These are phyloP conservation scores for Megalops atlanticus DNA, from an alignment of 2,113 vertebrate species.

Conservation along the genomic window DNA sequence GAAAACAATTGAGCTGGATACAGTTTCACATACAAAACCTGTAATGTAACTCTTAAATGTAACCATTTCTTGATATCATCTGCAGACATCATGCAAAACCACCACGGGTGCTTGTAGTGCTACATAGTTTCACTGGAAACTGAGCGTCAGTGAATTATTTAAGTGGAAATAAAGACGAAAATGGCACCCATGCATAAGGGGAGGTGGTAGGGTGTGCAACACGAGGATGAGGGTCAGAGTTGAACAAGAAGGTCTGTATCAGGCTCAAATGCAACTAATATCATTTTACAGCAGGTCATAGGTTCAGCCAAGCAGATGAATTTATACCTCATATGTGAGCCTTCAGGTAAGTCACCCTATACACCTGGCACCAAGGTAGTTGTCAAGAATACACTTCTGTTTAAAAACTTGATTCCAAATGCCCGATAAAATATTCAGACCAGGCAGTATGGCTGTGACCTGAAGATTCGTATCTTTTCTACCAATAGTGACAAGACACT, in stretches of 20 bases:
- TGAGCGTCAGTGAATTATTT: not conserved
- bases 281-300: not conserved
- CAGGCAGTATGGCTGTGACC: constrained; percentile 40
- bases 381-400: constrained; percentile 35
- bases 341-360: not conserved
- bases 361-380: constrained; percentile 6
- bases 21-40: too few relatives aligned
- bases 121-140: not conserved
- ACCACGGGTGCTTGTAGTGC: not conserved
- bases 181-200: not conserved
- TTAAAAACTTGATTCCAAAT: constrained; percentile 53
- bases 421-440: constrained; percentile 59
- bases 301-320: not conserved
- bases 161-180: constrained; percentile 7
- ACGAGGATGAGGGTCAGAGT: constrained; percentile 8
- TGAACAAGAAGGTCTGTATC: constrained; percentile 7
- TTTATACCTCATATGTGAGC: not conserved
- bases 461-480: constrained; percentile 47
- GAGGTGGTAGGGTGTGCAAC: not conserved
- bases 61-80: not conserved
- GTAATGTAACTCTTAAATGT: not conserved
- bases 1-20: too few relatives aligned
- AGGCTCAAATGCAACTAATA: not conserved
- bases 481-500: constrained; percentile 41
- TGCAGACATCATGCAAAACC: not conserved